Conservation (phyloP, 2,888 invertebrate genomes). For the Metellina segmentata region DNA sequence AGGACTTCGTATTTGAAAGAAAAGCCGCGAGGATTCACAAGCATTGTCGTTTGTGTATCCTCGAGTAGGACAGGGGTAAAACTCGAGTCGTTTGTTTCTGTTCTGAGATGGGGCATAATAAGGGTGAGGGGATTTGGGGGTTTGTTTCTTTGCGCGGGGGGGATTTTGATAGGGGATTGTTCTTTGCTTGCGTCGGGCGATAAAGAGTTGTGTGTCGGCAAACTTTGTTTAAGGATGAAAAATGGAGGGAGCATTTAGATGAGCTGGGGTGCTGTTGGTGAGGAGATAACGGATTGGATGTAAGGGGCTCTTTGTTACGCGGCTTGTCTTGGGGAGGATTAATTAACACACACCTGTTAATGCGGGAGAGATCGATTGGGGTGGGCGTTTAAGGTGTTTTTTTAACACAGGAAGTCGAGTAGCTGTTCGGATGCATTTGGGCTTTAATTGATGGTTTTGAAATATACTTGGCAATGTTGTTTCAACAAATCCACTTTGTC, state of each 20-base stretch:
- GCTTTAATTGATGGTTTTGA: too few relatives aligned
- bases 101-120: neutral
- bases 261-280: neutral
- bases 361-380: neutral
- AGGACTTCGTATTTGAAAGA: neutral
- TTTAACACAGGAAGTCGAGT: neutral
- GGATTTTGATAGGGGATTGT: neutral
- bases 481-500: too few relatives aligned
- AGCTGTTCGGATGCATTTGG: too few relatives aligned
- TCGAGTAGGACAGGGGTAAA: too few relatives aligned
- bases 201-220: neutral
- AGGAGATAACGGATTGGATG: neutral
- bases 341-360: neutral
- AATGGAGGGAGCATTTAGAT: constrained; percentile 1
- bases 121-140: neutral
- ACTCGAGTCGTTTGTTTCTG: neutral
- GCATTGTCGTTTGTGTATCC: neutral
- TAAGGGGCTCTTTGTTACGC: neutral
- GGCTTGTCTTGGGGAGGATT: neutral
- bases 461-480: too few relatives aligned
- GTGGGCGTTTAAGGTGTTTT: neutral
- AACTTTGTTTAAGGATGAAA: neutral
- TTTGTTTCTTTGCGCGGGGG: too few relatives aligned
- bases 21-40: neutral
- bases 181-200: neutral